Conservation (phyloP, 2,888 invertebrate species). For the Hypsopygia costalis region DNA sequence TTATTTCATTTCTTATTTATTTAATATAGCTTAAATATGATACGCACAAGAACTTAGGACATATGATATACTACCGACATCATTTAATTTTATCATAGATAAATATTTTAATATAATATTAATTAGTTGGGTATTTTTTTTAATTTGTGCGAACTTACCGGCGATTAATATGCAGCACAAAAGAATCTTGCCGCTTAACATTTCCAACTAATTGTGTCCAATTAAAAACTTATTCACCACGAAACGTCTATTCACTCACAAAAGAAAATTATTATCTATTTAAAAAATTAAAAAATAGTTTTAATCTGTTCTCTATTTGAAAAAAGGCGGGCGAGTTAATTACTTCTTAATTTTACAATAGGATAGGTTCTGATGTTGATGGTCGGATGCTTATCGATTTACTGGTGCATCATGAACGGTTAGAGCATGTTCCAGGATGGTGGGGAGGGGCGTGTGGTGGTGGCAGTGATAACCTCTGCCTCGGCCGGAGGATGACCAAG, state of each 20-base stretch:
- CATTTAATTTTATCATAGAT: too few relatives aligned
- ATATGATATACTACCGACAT: too few relatives aligned
- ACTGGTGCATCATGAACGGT: slow-evolving; percentile 59
- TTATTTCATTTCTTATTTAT: too few relatives aligned
- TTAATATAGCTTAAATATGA: too few relatives aligned
- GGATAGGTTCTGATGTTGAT: slow-evolving; percentile 43
- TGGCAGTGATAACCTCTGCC: slow-evolving; percentile 65
- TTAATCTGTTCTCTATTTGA: slow-evolving; percentile 3
- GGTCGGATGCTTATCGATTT: slow-evolving; percentile 50
- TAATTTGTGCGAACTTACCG: slow-evolving; percentile 48
- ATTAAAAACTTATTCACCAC: slow-evolving; percentile 33
- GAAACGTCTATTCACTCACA: slow-evolving; percentile 13
- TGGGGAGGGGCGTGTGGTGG: slow-evolving; percentile 47
- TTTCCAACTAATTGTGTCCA: slow-evolving; percentile 63
- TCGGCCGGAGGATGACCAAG: slow-evolving; percentile 55
- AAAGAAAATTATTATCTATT: slow-evolving; percentile 3
- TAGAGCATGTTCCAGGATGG: slow-evolving; percentile 37
- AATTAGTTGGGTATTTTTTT: too few relatives aligned
- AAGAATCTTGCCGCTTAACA: slow-evolving; percentile 63
- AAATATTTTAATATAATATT: too few relatives aligned
- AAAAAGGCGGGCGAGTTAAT: slow-evolving; percentile 7
- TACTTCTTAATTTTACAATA: slow-evolving; percentile 24
- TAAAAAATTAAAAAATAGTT: not conserved
- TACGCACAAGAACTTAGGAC: too few relatives aligned
- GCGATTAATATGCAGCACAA: slow-evolving; percentile 60